phyloP scores from a whole-genome alignment of 2,797 vertebrate species.

The Microhierax caerulescens region DNA sequence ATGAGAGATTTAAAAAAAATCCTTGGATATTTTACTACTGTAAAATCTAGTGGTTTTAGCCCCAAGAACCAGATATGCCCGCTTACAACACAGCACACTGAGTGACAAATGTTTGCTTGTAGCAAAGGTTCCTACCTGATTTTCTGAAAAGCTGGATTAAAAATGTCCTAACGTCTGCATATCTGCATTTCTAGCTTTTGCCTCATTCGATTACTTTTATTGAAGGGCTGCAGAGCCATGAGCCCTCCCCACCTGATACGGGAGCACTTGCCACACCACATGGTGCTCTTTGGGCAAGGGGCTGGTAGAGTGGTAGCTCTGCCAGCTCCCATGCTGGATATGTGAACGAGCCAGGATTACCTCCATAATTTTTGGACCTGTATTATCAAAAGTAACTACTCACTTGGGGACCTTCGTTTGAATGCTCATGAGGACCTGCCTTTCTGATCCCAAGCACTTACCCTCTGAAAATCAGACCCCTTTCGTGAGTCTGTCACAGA shows the following conservation, averaged over 20 bases:
- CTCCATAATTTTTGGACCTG: neutral
- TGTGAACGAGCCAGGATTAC: neutral
- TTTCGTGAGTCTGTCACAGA: neutral
- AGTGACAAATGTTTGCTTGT: neutral
- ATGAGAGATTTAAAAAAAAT: neutral
- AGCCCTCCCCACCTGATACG: neutral
- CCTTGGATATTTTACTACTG: slow-evolving; percentile 34
- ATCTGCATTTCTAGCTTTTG: slow-evolving; percentile 1
- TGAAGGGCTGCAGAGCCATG: neutral
- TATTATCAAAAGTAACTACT: neutral
- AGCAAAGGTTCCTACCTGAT: neutral
- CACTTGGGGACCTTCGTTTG: neutral
- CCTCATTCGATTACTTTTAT: neutral
- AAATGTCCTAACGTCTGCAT: neutral
- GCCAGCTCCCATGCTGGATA: neutral
- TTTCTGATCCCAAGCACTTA: neutral
- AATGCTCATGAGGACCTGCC: neutral
- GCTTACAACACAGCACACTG: neutral
- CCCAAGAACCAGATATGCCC: neutral
- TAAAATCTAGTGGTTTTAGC: slow-evolving; percentile 10
- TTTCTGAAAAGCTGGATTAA: neutral
- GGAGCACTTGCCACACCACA: neutral
- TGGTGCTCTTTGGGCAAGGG: neutral
- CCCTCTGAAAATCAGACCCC: neutral
- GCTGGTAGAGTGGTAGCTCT: neutral